Evolutionary conservation across 1,140 invertebrate genomes (phyloP), one percentile per base, ranked within the genome.

Genomic region (Myzus persicae): DNA sequence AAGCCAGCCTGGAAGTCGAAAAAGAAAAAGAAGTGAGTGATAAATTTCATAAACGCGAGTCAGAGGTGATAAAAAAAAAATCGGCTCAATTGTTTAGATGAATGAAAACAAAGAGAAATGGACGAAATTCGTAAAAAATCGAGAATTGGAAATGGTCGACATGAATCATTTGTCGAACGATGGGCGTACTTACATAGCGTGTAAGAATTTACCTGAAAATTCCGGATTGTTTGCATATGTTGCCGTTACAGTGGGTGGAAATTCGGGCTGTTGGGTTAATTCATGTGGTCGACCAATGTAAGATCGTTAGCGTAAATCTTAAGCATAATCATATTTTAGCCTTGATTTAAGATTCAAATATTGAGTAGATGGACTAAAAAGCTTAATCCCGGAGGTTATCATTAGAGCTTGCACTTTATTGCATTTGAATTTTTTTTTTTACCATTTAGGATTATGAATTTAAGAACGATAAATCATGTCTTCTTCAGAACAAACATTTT

Each of bases 141-240:
- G 91, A 48, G 91, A 92, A 84, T 51, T 92, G 36, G 91, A 92
- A 84, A 46, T 92, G 46, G 76, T 51, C 11, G 91, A 92, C 38
- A 8, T 92, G 36, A 92, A 82, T 26, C 91, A 92, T 31, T 24
- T 92, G 36, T 92, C 91, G 11, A 92, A 92, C 24, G 91, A 92
- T 36, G 81, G 91, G 1, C 67, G 91, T 20, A 92, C 81, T 8
- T 92, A 82, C n/a, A 20, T 92, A 9, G 91, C 91, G n/a, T 46
- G 24, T 14, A 84, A 92, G 76, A 84, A 22, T 36, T 51, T 92
- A 22, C 24, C 91, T 1, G 44, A 38, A 40, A 51, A 51, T 31
- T 8, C n/a, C 4, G 91, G 91, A 31, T 24, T 92, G 5, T 92
- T 84, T 8, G n/a, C 76, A 20, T 92, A 92, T 11, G 46, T 92